A percentile compares a stretch with the other conserved stretches of the same genome.
Evolutionary conservation across 2,797 vertebrate genomes (phyloP).

Genomic region (Sebastes trivittatus): DNA sequence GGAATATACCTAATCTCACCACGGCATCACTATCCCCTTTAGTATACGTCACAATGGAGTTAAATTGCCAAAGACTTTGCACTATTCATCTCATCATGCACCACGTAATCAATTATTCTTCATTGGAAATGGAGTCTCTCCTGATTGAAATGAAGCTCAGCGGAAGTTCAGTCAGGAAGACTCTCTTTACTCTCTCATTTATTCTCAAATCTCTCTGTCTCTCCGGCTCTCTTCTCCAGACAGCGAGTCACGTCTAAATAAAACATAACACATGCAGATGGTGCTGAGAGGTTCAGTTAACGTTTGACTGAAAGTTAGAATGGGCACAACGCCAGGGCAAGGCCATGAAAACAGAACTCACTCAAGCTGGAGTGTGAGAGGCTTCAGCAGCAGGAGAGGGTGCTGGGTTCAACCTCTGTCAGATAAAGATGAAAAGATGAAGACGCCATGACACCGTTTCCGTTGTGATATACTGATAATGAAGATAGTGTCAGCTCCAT

Average conservation of each 20-base stretch:
- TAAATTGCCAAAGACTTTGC: no score
- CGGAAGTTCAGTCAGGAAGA: no score
- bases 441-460: neutral
- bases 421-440: neutral
- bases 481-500: neutral
- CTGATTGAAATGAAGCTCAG: no score
- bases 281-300: slow-evolving; percentile 4
- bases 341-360: slow-evolving; percentile 2
- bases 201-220: no score
- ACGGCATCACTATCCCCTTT: no score
- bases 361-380: neutral
- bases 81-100: no score
- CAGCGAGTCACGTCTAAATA: slow-evolving; percentile 26
- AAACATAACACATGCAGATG: slow-evolving; percentile 24
- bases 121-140: no score
- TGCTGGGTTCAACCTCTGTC: neutral
- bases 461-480: neutral
- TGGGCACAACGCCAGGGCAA: neutral
- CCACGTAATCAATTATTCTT: no score
- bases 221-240: slow-evolving; percentile 12
- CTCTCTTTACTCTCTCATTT: no score
- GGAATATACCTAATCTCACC: no score
- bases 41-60: no score
- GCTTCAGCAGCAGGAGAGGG: neutral
- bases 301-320: neutral